Evolutionary conservation across 1,140 invertebrate genomes (phyloP).

Genomic region (Drosophila repleta): DNA sequence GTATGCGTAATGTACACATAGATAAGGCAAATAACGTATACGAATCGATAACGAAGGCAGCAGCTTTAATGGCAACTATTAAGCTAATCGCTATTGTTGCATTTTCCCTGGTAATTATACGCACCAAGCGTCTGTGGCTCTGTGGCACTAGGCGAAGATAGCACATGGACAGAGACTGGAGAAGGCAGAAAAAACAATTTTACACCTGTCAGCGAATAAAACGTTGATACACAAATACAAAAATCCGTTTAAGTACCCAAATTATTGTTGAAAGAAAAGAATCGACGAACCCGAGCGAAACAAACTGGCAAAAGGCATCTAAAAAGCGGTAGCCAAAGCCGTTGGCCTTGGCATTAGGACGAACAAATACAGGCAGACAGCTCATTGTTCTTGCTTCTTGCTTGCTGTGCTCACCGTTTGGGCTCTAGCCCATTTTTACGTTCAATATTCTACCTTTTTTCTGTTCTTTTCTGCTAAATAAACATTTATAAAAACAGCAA

Average conservation of each 20-base stretch:
- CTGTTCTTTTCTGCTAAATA: conserved; percentile 65
- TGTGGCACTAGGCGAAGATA: conserved; percentile 46
- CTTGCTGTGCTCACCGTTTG: conserved; percentile 65
- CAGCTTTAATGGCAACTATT: conserved; percentile 74
- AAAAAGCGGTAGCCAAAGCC: conserved; percentile 31
- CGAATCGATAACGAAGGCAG: conserved; percentile 38
- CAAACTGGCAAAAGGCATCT: conserved; percentile 37
- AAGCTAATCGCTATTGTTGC: conserved; percentile 72
- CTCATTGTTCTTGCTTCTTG: conserved; percentile 12
- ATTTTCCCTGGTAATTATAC: conserved; percentile 60
- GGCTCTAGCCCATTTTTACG: conserved; percentile 35
- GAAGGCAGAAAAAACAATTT: conserved; percentile 56
- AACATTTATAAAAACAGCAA: conserved; percentile 72
- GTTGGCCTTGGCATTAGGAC: conserved; percentile 67
- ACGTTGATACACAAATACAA: conserved; percentile 79
- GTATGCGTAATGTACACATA: conserved; percentile 62
- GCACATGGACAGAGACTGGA: conserved; percentile 10
- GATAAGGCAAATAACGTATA: conserved; percentile 9
- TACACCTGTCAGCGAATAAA: conserved; percentile 81
- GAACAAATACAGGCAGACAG: conserved; percentile 68
- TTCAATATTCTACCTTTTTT: conserved; percentile 26
- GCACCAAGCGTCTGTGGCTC: conserved; percentile 19
- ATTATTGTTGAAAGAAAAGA: conserved; percentile 70
- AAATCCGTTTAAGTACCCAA: conserved; percentile 77
- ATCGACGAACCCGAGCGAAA: conserved; percentile 24